Evolutionary conservation across 2,888 invertebrate genomes (phyloP).

Genomic region (Xestia rhomboidea): DNA sequence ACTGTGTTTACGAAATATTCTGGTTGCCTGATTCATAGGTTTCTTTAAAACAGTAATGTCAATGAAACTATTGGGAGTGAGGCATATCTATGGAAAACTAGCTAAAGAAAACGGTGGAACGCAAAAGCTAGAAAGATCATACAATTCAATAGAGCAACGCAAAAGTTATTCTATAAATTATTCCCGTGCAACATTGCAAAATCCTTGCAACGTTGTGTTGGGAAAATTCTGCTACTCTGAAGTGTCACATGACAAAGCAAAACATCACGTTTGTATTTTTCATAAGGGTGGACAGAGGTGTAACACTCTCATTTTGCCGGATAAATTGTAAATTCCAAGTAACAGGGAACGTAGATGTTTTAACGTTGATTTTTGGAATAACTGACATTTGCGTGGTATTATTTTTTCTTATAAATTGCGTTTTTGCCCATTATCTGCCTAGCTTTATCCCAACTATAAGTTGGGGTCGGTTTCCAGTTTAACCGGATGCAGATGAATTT

Average conservation of each 20-base stretch:
- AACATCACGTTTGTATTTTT: neutral
- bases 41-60: neutral
- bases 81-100: neutral
- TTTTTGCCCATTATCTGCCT: too few species aligned
- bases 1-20: neutral
- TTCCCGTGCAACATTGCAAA: constrained; percentile 9
- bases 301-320: too few species aligned
- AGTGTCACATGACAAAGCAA: neutral
- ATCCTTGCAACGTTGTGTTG: constrained; percentile 1
- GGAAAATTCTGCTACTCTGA: neutral
- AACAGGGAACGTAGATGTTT: neutral
- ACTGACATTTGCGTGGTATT: neutral
- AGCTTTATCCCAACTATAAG: neutral
- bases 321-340: neutral
- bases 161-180: constrained; percentile 21
- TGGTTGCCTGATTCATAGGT: neutral
- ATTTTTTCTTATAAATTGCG: neutral
- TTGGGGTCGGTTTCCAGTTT: neutral
- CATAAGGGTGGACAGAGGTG: neutral
- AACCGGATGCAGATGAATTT: neutral
- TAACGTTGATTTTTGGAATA: neutral
- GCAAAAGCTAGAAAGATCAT: neutral
- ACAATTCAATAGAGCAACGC: neutral
- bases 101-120: neutral
- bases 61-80: neutral